Percentiles rank a stretch among this genome's conserved stretches.
Evolutionary conservation across 2,888 invertebrate genomes (phyloP).

Genomic region (Drepana falcataria): DNA sequence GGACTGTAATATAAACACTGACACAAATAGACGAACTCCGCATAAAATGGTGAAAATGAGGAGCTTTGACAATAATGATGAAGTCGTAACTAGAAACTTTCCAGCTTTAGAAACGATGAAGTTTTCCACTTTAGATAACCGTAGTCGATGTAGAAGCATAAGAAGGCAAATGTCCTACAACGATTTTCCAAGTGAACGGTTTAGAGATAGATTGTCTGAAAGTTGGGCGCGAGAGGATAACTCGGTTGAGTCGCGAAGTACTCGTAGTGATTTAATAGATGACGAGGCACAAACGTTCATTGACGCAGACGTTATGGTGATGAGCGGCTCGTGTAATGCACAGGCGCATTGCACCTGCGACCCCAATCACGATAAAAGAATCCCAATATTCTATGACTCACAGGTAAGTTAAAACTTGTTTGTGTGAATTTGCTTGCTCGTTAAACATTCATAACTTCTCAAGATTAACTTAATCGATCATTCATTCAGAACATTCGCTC

Average conservation of each 20-base stretch:
- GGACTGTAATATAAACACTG: constrained; percentile 48
- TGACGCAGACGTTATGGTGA: constrained; percentile 56
- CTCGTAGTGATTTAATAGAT: constrained; percentile 51
- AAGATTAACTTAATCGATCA: too few relatives aligned
- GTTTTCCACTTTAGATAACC: constrained; percentile 71
- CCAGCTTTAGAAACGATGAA: constrained; percentile 54
- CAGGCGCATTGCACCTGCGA: constrained; percentile 66
- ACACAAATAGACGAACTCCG: constrained; percentile 38
- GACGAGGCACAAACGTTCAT: constrained; percentile 60
- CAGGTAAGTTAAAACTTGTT: constrained; percentile 47
- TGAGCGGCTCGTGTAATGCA: constrained; percentile 38
- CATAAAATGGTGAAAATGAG: constrained; percentile 61
- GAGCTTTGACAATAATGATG: constrained; percentile 66
- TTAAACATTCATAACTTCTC: too few relatives aligned
- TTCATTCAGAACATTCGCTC: too few relatives aligned
- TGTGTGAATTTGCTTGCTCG: background rate
- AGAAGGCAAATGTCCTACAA: constrained; percentile 73
- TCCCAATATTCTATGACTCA: constrained; percentile 66
- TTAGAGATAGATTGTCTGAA: constrained; percentile 55
- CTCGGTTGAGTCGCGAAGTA: constrained; percentile 50
- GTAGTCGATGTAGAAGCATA: constrained; percentile 67
- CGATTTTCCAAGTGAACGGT: constrained; percentile 69
- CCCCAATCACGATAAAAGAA: constrained; percentile 45
- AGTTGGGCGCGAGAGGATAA: constrained; percentile 56
- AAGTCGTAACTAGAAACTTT: constrained; percentile 48